Percentiles rank a stretch among this genome's conserved stretches.
Evolutionary conservation across 2,113 vertebrate genomes (phyloP).

Genomic region (Pogonocichla stellata): DNA sequence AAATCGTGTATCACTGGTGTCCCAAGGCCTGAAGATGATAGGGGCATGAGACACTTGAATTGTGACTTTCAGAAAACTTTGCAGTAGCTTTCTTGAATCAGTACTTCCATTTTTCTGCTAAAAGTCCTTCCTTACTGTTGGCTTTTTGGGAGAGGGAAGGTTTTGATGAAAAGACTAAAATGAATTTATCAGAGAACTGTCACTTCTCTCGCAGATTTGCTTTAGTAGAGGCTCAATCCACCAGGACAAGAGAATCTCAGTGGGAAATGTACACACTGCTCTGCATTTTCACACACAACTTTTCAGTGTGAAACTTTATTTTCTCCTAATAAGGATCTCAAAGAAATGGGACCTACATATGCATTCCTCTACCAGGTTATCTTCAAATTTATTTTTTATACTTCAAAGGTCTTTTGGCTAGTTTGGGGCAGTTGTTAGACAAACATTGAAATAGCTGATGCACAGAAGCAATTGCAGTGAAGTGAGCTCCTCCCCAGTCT

Average conservation of each 20-base stretch:
- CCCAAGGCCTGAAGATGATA: not conserved
- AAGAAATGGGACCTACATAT: not conserved
- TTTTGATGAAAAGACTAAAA: not conserved
- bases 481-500: not conserved
- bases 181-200: not conserved
- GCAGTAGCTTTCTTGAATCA: not conserved
- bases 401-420: not conserved
- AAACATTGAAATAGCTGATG: not conserved
- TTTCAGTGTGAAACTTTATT: not conserved
- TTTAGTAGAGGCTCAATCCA: not conserved
- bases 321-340: not conserved
- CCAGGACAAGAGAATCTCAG: not conserved
- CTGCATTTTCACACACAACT: not conserved
- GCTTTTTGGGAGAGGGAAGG: not conserved
- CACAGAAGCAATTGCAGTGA: not conserved
- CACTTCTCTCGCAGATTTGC: not conserved
- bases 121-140: not conserved
- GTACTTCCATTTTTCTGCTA: not conserved
- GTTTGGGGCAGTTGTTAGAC: not conserved
- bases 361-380: not conserved
- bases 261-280: not conserved
- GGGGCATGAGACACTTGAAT: not conserved
- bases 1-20: not conserved
- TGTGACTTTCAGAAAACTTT: not conserved
- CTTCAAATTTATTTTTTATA: not conserved